phyloP scores from a whole-genome alignment of 2,797 vertebrate species.

The Hirundo rustica region DNA sequence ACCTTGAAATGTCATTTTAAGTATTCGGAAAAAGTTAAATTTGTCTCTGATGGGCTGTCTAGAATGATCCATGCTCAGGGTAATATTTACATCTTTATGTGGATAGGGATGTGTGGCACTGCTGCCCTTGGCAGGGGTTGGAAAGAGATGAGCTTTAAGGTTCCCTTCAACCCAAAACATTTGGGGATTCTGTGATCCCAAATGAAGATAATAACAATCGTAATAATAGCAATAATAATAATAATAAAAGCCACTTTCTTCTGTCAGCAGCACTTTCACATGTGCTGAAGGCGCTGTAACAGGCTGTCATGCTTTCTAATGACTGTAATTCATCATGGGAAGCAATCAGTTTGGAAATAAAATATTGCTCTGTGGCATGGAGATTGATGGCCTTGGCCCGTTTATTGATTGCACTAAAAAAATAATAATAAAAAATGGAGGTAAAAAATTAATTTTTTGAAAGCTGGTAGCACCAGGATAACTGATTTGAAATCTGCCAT shows the following conservation, averaged over 20 bases:
- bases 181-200: not conserved
- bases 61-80: not conserved
- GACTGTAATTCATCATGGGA: constrained; percentile 73
- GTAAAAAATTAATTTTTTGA: constrained; percentile 10
- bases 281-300: constrained; percentile 26
- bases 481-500: constrained; percentile 2
- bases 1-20: not conserved
- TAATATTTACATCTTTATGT: constrained; percentile 24
- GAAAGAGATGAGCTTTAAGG: not conserved
- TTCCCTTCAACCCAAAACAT: not conserved
- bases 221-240: not conserved
- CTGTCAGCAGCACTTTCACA: constrained; percentile 36
- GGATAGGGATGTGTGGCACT: not conserved
- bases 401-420: constrained; percentile 65
- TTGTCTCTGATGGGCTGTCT: not conserved
- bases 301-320: constrained; percentile 62
- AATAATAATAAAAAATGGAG: not conserved
- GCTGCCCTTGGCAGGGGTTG: not conserved
- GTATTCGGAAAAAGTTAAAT: not conserved
- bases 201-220: not conserved
- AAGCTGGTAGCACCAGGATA: not conserved
- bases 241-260: not conserved
- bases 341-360: constrained; percentile 66
- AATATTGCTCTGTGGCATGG: constrained; percentile 53
- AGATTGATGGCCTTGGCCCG: constrained; percentile 64